Evolutionary conservation across 2,113 vertebrate species (phyloP), one percentile per base, ranked within the genome.

Genomic region (Indri indri): DNA sequence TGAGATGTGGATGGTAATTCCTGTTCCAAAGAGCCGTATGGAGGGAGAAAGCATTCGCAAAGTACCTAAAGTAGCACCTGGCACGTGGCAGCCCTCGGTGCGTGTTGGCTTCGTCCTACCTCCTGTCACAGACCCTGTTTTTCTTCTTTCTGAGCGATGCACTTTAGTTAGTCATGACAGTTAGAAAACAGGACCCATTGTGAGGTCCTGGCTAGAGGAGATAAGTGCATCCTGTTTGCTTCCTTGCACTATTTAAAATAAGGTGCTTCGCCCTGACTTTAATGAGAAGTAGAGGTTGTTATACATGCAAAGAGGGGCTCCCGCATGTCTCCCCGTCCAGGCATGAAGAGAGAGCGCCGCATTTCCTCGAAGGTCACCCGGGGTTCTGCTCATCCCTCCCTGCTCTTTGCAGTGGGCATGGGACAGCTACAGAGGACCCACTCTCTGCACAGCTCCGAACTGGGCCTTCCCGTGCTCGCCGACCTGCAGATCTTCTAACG

Each of bases 171-270:
- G n/a, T 54, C 74, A 47, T 88, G 71, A 77, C 74, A 73, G 32
- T 50, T 81, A 32, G 70, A 76, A 91, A 54, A 23, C 30, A 92
- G n/a, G 82, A 88, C 30, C 52, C 32, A 90, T 65, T 88, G 84
- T 84, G 66, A 84, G 76, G 50, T 59, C 71, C 52, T 59, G 7
- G 79, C 54, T 87, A 18, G 16, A 70, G 52, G 74, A 92, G 66
- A 89, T 91, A 85, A 93, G n/a, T 45, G 16, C 37, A 52, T 79
- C 50, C 70, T 87, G 23, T 73, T 95, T 91, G 59, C 57, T 94
- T 22, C 37, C 34, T 66, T 57, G 61, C 71, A n/a, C 45, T 95
- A 59, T 74, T 87, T 84, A 76, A 92, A 80, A 88, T 25, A 70
- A 42, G 65, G 42, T 85, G 20, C 34, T 92, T 42, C 70, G 23